These are phyloP conservation scores for Herpetotheres cachinnans DNA, from an alignment of 2,113 vertebrate genomes.

Conservation along the genomic window DNA sequence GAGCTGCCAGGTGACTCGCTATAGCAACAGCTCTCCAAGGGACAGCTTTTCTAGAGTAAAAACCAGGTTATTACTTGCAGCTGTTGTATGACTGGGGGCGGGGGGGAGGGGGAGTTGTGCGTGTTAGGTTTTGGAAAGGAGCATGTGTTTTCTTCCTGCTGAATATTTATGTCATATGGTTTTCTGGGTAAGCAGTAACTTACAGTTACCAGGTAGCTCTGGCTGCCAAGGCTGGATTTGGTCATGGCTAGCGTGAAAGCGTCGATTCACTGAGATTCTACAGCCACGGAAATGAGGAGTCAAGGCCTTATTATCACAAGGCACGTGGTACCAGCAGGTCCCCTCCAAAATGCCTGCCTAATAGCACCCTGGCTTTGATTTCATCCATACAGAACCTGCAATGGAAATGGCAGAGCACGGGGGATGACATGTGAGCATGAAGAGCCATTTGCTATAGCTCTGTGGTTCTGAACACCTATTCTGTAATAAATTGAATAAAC, in stretches of 20 bases:
- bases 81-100: no score
- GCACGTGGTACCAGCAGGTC: neutral
- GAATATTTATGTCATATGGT: neutral
- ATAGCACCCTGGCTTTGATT: neutral
- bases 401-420: neutral
- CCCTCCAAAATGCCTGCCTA: neutral
- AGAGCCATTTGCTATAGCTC: neutral
- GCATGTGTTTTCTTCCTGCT: neutral
- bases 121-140: neutral
- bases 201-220: neutral
- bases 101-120: neutral
- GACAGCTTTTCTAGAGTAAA: neutral
- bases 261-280: neutral
- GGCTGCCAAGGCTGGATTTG: neutral
- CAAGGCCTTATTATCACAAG: neutral
- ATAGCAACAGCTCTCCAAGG: accelerated
- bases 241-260: accelerated
- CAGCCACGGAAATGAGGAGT: neutral
- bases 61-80: neutral
- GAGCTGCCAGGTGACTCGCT: neutral
- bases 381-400: neutral
- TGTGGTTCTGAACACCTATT: neutral
- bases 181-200: neutral
- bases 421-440: neutral
- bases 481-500: neutral